Conservation (phyloP, 2,888 invertebrate species). For the Sisyra terminalis region DNA sequence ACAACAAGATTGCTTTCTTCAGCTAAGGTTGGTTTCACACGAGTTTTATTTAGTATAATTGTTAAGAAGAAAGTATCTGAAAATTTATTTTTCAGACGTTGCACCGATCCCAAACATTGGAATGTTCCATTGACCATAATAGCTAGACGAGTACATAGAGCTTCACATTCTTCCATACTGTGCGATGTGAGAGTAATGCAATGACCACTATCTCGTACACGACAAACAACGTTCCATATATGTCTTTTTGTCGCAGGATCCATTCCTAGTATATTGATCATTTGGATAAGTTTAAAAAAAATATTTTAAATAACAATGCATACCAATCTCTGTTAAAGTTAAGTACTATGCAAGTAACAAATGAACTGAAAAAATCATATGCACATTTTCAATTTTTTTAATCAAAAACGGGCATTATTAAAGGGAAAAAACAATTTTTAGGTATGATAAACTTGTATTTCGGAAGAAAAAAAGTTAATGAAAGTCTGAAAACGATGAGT, state of each 20-base stretch:
- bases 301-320: too few relatives aligned
- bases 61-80: constrained; percentile 22
- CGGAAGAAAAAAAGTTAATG: too few relatives aligned
- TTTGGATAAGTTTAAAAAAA: too few relatives aligned
- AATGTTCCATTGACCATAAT: constrained; percentile 78
- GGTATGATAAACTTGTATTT: too few relatives aligned
- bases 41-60: constrained; percentile 24
- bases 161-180: constrained; percentile 80
- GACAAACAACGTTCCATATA: constrained; percentile 60
- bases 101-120: constrained; percentile 63
- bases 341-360: too few relatives aligned
- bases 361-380: too few relatives aligned
- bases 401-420: too few relatives aligned
- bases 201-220: constrained; percentile 50
- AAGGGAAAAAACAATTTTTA: too few relatives aligned
- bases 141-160: constrained; percentile 61
- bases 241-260: constrained; percentile 62
- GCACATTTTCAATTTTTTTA: too few relatives aligned
- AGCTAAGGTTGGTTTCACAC: constrained; percentile 8
- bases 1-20: constrained; percentile 12
- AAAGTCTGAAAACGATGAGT: too few relatives aligned
- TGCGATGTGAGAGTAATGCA: constrained; percentile 71
- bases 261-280: too few relatives aligned
- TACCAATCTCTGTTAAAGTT: too few relatives aligned
- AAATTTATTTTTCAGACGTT: constrained; percentile 68